Base-by-base conservation (phyloP, 2,797 vertebrate genomes). In the Mallotus villosus region DNA sequence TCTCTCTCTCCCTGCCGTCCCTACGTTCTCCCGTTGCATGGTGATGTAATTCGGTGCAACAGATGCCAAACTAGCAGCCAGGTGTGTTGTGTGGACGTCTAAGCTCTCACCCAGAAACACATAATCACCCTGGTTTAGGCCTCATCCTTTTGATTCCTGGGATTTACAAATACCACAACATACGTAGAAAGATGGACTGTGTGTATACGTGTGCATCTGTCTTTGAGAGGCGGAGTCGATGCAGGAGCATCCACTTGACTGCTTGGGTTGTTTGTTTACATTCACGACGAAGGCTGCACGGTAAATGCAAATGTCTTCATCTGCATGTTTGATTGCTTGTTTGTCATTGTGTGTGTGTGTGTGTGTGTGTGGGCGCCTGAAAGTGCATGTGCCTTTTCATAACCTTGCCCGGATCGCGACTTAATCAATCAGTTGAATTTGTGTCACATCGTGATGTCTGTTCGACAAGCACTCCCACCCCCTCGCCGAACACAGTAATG, bases 1-100 rank as follows among this genome's bases (percentile, higher is more conserved):
- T 34, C 5, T 5, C 32, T 27, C 60, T 29, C 25, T 29, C 60
- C 5, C 22, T 62, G 24, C 24, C 19, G 1, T 63, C 1, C 27
- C 29, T 34, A 17, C 3, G 5, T 34, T 27, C 27, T 63, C 27
- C 25, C 61, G 64, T 67, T 51, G 57, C 62, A 71, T 63, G 74
- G 81, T 91, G 92, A 91, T 90, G 89, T 91, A 91, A 92, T 83
- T 85, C 82, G 74, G 82, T 86, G 90, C 82, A 92, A 93, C 91
- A 91, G 78, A 89, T 88, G 85, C 87, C 81, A 17, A 78, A 82
- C 80, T 82, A 75, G 84, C 82, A 82, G 81, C 72, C 82, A 86
- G 84, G 79, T 83, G 77, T 85, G 79, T 79, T 68, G 66, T 75
- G 67, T 77, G 78, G 78, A 24, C n/a, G 79, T 77, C 63, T 71